Evolutionary conservation across 2,113 vertebrate species (phyloP), one percentile per base, ranked within the genome.

Genomic region (Lathamus discolor): DNA sequence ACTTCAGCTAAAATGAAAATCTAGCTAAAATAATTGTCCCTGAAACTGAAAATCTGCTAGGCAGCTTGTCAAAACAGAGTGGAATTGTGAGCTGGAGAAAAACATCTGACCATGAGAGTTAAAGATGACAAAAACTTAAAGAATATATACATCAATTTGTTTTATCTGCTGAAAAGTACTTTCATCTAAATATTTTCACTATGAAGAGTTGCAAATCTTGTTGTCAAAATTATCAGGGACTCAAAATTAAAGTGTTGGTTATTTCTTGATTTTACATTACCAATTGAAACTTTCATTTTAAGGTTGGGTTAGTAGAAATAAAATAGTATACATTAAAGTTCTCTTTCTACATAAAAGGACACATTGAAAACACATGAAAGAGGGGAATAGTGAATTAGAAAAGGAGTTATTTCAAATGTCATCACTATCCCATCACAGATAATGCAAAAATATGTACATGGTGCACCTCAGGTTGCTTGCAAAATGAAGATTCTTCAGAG

Each of bases 21-120:
- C 68, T 91, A 93, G 43, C 70, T 88, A 87, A 97, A 96, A 96
- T 97, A 97, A 96, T 96, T 97, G 87, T 95, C 82, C 52, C 39
- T 63, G 33, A 83, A 96, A 95, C 61, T 55, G 85, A 95, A 84
- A 97, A 97, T 67, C 83, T 97, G 49, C 69, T 90, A 86, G 55
- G 64, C 17, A 86, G 64, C 95, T 95, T 97, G 81, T 97, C 81
- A 97, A 90, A 97, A 83, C 3, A 91, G 35, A 86, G 35, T 61
- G 31, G 89, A 74, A 90, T 64, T 94, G 39, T 87, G 52, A 96
- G 79, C 67, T 92, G 83, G n/a, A 94, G 59, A 73, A 95, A 96
- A 95, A 88, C 43, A 86, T 80, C 78, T 37, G 74, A 92, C 77
- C 78, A 61, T 22, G 44, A 43, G 43, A 95, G 95, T 91, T 91